phyloP scores from a whole-genome alignment of 2,797 vertebrate genomes.

The Austrolebias charrua region DNA sequence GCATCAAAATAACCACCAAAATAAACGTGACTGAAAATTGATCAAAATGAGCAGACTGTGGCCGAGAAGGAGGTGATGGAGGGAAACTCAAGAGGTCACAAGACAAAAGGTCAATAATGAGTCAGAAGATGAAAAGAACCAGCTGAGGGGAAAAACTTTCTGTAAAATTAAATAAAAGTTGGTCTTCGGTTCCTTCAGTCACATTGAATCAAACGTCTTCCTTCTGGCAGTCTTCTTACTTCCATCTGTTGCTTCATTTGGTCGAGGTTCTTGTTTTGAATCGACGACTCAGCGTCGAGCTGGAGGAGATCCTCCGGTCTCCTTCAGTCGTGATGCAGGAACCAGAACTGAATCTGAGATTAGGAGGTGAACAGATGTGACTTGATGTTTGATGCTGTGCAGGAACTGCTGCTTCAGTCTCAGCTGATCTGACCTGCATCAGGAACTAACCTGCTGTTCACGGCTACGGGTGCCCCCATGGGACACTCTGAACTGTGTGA shows the following conservation, averaged over 20 bases:
- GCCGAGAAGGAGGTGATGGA: constrained; percentile 31
- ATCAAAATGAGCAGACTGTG: constrained; percentile 27
- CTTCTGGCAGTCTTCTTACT: too few relatives aligned
- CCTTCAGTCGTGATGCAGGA: neutral
- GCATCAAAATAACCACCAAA: too few relatives aligned
- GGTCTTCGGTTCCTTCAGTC: neutral
- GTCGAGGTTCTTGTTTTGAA: too few relatives aligned
- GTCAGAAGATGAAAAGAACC: neutral
- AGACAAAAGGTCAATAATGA: neutral
- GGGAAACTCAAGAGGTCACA: neutral
- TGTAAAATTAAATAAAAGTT: neutral
- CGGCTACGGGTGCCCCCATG: too few relatives aligned
- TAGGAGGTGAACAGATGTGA: too few relatives aligned
- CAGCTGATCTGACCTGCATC: too few relatives aligned
- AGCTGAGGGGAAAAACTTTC: neutral
- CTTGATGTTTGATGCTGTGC: too few relatives aligned
- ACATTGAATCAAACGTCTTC: too few relatives aligned
- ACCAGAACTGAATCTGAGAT: too few relatives aligned
- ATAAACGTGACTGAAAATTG: constrained; percentile 8
- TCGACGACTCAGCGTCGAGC: neutral
- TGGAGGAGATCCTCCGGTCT: neutral
- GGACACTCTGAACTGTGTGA: too few relatives aligned
- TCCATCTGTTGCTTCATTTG: neutral
- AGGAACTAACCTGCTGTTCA: too few relatives aligned
- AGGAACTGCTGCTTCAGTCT: too few relatives aligned